phyloP scores from a whole-genome alignment of 2,888 invertebrate genomes.

The Linnaemya vulpina region DNA sequence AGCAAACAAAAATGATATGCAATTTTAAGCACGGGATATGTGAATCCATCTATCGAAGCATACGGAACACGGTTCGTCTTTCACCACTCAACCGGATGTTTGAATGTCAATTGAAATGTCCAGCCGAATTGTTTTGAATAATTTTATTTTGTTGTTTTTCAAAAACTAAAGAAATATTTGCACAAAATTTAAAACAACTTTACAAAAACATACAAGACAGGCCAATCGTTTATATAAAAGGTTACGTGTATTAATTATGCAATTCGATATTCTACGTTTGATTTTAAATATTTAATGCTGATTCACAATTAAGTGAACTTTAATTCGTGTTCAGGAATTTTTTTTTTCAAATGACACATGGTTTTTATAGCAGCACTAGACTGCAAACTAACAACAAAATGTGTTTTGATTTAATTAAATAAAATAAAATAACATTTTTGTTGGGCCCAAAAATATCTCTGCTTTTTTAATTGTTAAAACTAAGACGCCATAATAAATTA shows the following conservation, averaged over 20 bases:
- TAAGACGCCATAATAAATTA: too few species aligned
- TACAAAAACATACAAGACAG: slow-evolving; percentile 17
- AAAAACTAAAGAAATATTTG: slow-evolving; percentile 4
- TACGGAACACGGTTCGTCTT: slow-evolving; percentile 6
- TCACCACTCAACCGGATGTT: slow-evolving; percentile 50
- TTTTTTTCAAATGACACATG: too few species aligned
- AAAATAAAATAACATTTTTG: too few species aligned
- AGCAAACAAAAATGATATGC: slow-evolving; percentile 9
- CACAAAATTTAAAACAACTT: slow-evolving; percentile 6
- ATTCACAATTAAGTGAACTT: slow-evolving; percentile 12
- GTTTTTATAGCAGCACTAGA: too few species aligned
- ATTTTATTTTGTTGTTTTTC: slow-evolving; percentile 10
- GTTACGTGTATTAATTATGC: neutral
- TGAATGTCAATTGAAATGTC: slow-evolving; percentile 48
- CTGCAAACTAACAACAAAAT: too few species aligned
- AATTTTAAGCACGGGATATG: slow-evolving; percentile 42
- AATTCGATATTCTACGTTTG: neutral
- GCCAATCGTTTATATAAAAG: slow-evolving; percentile 14
- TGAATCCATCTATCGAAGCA: slow-evolving; percentile 17
- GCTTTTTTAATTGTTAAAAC: too few species aligned
- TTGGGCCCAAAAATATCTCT: too few species aligned
- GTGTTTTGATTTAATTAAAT: too few species aligned
- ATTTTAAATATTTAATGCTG: neutral
- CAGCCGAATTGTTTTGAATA: slow-evolving; percentile 33
- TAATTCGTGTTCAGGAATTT: neutral